Conservation (phyloP, 1,140 invertebrate genomes). For the Trichonephila clavipes region DNA sequence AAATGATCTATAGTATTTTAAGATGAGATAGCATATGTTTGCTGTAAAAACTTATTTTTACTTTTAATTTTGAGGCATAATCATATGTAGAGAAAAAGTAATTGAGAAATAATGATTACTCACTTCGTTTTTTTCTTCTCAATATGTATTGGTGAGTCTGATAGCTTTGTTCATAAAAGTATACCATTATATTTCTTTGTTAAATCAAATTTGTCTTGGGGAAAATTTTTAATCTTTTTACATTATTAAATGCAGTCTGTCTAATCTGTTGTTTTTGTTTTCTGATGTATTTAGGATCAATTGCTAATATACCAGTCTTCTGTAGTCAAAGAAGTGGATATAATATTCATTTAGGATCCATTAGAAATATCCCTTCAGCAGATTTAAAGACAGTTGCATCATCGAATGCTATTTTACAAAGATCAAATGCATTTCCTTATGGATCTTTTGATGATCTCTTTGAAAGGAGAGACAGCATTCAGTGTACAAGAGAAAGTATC, state of each 20-base stretch:
- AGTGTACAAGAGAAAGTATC: background rate
- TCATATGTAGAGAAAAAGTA: too few relatives aligned
- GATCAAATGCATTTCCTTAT: slow-evolving; percentile 51
- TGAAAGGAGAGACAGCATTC: background rate
- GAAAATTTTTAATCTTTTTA: too few relatives aligned
- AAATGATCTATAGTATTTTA: too few relatives aligned
- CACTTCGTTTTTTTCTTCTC: too few relatives aligned
- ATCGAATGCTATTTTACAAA: slow-evolving; percentile 59
- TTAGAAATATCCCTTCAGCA: slow-evolving; percentile 12
- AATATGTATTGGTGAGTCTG: too few relatives aligned
- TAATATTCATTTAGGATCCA: slow-evolving; percentile 20
- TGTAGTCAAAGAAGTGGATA: slow-evolving; percentile 49
- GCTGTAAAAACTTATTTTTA: too few relatives aligned
- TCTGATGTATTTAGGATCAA: slow-evolving; percentile 21
- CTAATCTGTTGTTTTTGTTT: background rate
- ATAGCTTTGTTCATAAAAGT: too few relatives aligned
- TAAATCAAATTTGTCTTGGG: too few relatives aligned
- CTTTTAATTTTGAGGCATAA: too few relatives aligned
- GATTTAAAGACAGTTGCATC: slow-evolving; percentile 54
- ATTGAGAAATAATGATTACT: too few relatives aligned
- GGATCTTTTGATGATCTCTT: background rate
- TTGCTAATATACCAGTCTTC: slow-evolving; percentile 36
- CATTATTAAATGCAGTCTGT: background rate
- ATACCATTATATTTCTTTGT: too few relatives aligned
- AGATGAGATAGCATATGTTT: too few relatives aligned